Evolutionary conservation across 2,888 invertebrate genomes (phyloP).

Genomic region (Antheraea assamensis): DNA sequence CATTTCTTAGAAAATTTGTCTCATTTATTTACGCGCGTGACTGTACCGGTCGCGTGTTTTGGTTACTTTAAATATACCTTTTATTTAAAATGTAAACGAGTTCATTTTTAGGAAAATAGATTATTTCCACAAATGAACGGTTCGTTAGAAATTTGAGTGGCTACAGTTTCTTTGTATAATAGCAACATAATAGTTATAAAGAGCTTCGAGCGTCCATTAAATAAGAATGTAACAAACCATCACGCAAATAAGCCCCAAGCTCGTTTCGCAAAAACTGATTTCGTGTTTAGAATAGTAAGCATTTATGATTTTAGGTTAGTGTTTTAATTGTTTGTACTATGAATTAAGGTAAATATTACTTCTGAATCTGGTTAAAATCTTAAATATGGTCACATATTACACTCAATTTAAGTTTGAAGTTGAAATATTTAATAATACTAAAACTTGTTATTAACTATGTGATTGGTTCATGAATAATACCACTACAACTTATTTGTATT

Average conservation of each 20-base stretch:
- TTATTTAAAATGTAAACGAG: background rate
- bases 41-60: background rate
- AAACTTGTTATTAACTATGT: no score
- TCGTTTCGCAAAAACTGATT: background rate
- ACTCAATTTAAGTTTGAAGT: background rate
- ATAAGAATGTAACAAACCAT: background rate
- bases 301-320: background rate
- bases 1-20: background rate
- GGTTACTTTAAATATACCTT: background rate
- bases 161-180: background rate
- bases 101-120: background rate
- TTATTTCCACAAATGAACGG: background rate
- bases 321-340: background rate
- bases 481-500: no score
- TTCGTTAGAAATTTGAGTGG: background rate
- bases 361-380: background rate
- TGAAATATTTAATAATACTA: no score
- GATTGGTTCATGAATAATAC: no score
- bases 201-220: background rate
- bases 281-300: background rate
- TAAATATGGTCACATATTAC: background rate
- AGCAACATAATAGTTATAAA: conserved; percentile 3
- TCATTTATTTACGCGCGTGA: conserved; percentile 6
- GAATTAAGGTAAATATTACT: background rate
- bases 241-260: background rate